phyloP scores from a whole-genome alignment of 2,797 vertebrate species.

The Masticophis lateralis region DNA sequence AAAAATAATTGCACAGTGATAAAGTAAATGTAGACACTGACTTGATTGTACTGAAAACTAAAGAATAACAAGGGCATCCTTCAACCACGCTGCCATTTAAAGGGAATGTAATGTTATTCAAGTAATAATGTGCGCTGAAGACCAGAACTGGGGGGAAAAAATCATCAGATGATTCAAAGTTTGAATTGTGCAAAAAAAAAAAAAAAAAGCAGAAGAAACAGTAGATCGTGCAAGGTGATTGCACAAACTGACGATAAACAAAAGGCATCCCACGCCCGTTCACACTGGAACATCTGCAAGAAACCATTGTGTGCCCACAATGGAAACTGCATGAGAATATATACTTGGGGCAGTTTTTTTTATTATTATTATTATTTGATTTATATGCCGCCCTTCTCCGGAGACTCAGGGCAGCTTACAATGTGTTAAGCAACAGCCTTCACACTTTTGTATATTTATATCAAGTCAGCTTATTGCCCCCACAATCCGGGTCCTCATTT shows the following conservation, averaged over 20 bases:
- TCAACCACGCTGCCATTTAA: not conserved
- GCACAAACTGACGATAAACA: not conserved
- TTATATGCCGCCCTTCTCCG: too few relatives aligned
- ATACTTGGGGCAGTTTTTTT: too few relatives aligned
- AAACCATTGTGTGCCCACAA: not conserved
- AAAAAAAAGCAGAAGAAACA: not conserved
- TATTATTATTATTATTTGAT: too few relatives aligned
- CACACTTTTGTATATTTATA: too few relatives aligned
- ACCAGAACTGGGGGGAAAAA: not conserved
- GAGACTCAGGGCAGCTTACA: too few relatives aligned
- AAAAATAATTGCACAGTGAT: not conserved
- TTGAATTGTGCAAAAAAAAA: not conserved
- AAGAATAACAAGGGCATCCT: not conserved
- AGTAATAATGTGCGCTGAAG: not conserved
- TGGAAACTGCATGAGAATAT: too few relatives aligned
- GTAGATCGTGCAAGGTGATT: not conserved
- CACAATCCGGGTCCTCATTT: too few relatives aligned
- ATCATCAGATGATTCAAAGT: not conserved
- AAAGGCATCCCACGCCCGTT: not conserved
- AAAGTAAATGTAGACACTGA: not conserved
- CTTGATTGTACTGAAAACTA: not conserved
- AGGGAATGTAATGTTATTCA: not conserved
- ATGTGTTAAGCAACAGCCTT: too few relatives aligned
- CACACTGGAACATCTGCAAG: not conserved
- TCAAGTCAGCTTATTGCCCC: too few relatives aligned